Evolutionary conservation across 2,113 vertebrate species (phyloP), one percentile per base, ranked within the genome.

Genomic region (Sebastes schlegelii): DNA sequence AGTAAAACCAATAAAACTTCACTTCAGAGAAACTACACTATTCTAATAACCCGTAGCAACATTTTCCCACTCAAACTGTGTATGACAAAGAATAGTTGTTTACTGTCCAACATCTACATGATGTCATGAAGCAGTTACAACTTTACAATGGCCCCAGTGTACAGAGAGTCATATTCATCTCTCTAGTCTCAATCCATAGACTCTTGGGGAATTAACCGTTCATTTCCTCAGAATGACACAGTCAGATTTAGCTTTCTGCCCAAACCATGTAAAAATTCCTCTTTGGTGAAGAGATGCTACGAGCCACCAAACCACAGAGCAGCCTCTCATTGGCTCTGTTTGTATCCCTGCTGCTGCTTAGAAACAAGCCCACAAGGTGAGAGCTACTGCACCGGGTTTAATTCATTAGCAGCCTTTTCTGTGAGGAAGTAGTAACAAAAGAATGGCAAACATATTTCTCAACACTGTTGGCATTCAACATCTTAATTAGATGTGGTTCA

Each of bases 341-440:
- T 92, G 91, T 91, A 74, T 92, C 87, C 16, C 34, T n/a, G 54
- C 54, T 73, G 85, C 69, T 93, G 89, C 91, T 86, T 77, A 86
- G 93, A 70, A 89, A 94, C 93, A 55, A 48, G 74, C 68, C 85
- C 88, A 89, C 80, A 89, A 92, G 90, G 86, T 91, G 84, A 77
- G 80, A 77, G 80, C 63, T 77, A 61, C 74, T 64, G 48, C 21
- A 5, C 48, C 48, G 66, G 34, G 52, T 62, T 74, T 70, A 11
- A 66, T 77, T 79, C 52, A 90, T 90, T 69, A 65, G 66, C 40
- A 66, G 72, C 46, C 46, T 55, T 21, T 57, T 52, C 80, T 65
- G 19, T 1, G 64, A 46, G 73, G 48, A 75, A 21, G 48, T 8
- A 14, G 76, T n/a, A 65, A 26, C 19, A 76, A 7, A 83, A 8